phyloP scores from a whole-genome alignment of 2,888 invertebrate species.

The Hemithea aestivaria region DNA sequence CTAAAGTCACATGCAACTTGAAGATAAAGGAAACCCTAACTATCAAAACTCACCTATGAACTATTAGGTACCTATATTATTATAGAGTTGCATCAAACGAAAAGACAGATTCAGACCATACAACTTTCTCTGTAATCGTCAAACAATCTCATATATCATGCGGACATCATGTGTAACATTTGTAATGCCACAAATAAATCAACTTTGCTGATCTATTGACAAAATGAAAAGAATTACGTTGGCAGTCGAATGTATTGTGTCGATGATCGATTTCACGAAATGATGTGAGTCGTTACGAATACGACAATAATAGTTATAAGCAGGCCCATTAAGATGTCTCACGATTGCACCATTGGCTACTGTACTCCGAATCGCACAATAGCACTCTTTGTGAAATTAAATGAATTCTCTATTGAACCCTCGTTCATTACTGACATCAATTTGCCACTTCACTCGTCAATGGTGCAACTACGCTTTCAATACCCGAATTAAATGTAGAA shows the following conservation, averaged over 20 bases:
- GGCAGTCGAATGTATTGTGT: slow-evolving; percentile 41
- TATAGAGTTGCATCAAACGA: background rate
- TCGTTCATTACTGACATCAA: slow-evolving; percentile 33
- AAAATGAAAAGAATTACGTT: slow-evolving; percentile 53
- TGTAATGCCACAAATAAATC: slow-evolving; percentile 49
- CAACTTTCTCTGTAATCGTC: slow-evolving; percentile 18
- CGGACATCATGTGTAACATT: slow-evolving; percentile 40
- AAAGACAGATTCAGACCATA: slow-evolving; percentile 11
- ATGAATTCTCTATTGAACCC: slow-evolving; percentile 42
- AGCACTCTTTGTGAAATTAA: slow-evolving; percentile 43
- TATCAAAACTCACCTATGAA: background rate
- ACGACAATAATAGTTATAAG: slow-evolving; percentile 36
- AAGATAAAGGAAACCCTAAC: slow-evolving; percentile 1
- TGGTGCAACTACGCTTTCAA: slow-evolving; percentile 24
- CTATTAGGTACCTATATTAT: too few relatives aligned
- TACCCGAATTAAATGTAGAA: slow-evolving; percentile 9
- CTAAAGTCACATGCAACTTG: background rate
- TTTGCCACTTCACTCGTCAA: slow-evolving; percentile 28
- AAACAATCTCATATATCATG: slow-evolving; percentile 25
- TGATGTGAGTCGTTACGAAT: slow-evolving; percentile 39
- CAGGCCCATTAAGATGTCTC: slow-evolving; percentile 44
- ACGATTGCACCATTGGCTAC: slow-evolving; percentile 39
- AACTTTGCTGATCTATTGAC: slow-evolving; percentile 44
- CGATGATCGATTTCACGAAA: slow-evolving; percentile 53
- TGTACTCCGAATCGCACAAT: slow-evolving; percentile 38